Conservation (phyloP, 2,113 vertebrate species). For the human (Homo sapiens) region GRCh38 chr18:49165501-49166000, state of each 20-base stretch:
- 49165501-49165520: background rate
- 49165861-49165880: background rate
- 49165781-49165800: background rate
- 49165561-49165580: background rate
- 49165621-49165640: background rate
- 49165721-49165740: background rate
- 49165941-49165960: background rate
- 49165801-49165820: background rate
- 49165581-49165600: background rate
- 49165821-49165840: background rate
- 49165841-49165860: background rate
- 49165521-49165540: background rate
- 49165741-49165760: background rate
- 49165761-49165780: background rate
- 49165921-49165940: background rate
- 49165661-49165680: background rate
- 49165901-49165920: background rate
- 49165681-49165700: background rate
- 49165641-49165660: background rate
- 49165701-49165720: slow-evolving; percentile 13
- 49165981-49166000: background rate
- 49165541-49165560: background rate
- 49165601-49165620: background rate
- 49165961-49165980: background rate
- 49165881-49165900: background rate